These are phyloP conservation scores for Melospiza georgiana DNA, from an alignment of 2,113 vertebrate genomes.

Conservation along the genomic window DNA sequence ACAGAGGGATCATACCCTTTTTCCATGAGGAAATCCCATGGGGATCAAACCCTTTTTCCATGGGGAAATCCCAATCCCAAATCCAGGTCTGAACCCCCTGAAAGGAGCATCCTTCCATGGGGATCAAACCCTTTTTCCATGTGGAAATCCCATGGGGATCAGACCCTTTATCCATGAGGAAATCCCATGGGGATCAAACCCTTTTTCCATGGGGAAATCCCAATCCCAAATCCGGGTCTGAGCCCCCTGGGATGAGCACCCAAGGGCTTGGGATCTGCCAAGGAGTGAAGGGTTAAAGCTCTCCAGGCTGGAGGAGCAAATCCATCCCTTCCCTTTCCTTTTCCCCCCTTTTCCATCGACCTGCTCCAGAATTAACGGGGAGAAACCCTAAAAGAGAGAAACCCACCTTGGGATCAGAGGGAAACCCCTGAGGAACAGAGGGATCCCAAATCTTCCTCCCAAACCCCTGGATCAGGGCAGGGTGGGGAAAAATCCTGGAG, in stretches of 20 bases:
- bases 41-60: no score
- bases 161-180: no score
- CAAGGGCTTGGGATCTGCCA: not conserved
- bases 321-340: not conserved
- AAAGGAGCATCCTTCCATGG: not conserved
- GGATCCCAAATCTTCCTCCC: not conserved
- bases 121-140: no score
- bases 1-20: no score
- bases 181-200: no score
- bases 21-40: rapidly evolving
- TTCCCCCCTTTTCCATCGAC: not conserved
- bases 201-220: no score
- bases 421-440: not conserved
- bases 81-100: no score
- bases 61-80: no score
- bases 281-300: not conserved
- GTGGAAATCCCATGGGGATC: no score
- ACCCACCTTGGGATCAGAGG: not conserved
- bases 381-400: not conserved
- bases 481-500: not conserved
- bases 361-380: not conserved
- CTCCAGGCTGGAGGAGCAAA: not conserved
- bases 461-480: not conserved
- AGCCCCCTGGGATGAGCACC: not conserved
- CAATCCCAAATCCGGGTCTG: not conserved